phyloP scores from a whole-genome alignment of 2,888 invertebrate genomes.

The Apodemia zela region DNA sequence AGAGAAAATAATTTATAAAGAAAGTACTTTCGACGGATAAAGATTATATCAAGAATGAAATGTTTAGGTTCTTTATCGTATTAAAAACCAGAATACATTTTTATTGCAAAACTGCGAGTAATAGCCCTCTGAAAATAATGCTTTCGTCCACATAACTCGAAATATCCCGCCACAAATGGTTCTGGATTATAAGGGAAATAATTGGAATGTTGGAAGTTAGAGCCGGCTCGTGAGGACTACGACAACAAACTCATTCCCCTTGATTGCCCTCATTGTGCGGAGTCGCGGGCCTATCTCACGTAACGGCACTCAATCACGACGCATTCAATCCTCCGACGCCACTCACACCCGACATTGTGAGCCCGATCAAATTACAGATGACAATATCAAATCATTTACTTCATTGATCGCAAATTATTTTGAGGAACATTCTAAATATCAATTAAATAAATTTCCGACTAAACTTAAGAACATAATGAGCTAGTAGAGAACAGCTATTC shows the following conservation, averaged over 20 bases:
- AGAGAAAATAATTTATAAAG: not conserved
- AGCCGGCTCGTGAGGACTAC: slow-evolving; percentile 6
- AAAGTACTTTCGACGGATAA: not conserved
- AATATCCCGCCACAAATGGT: not conserved
- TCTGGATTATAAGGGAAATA: slow-evolving; percentile 1
- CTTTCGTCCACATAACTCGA: not conserved
- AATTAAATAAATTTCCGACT: too few species aligned
- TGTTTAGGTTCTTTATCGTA: not conserved
- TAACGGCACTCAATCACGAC: slow-evolving; percentile 50
- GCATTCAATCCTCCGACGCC: slow-evolving; percentile 45
- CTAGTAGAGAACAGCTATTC: too few species aligned
- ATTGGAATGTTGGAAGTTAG: slow-evolving; percentile 17
- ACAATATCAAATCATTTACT: slow-evolving; percentile 20
- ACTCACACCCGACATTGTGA: slow-evolving; percentile 35
- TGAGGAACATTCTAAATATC: too few species aligned
- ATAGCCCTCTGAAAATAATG: not conserved
- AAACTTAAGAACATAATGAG: too few species aligned
- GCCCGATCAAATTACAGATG: slow-evolving; percentile 33
- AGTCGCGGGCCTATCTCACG: slow-evolving; percentile 43
- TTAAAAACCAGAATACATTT: not conserved
- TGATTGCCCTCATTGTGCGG: slow-evolving; percentile 62
- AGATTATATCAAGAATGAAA: not conserved
- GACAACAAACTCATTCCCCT: slow-evolving; percentile 48
- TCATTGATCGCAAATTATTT: not conserved
- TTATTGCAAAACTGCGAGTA: not conserved